Base-by-base conservation (phyloP, 2,797 vertebrate species). In the Peromyscus nudipes region DNA sequence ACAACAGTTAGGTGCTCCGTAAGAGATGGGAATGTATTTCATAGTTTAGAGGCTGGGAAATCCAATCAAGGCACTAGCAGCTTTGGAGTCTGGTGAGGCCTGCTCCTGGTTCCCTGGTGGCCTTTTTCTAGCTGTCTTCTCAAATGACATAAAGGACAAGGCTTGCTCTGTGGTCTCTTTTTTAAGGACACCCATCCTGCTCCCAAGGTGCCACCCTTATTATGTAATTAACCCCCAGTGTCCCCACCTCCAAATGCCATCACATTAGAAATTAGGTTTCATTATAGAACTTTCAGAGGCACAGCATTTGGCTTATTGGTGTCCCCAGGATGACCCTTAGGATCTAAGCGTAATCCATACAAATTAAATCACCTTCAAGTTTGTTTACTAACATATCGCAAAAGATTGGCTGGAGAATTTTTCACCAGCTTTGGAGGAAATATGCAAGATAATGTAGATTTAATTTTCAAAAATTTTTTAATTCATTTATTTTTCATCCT, bases 361-460 rank as follows among this genome's bases (percentile, higher is more conserved):
- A 65, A 17, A 77, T 67, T 69, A 71, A 73, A 29, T 69, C 57
- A 43, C 62, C 75, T 91, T n/a, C 34, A 16, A 16, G 13, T 84
- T 93, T 91, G 91, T 40, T 84, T 95, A 46, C 60, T 37, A 83
- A 52, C 37, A 9, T 21, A 37, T 77, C 27, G 31, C 75, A 43
- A 90, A 95, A 86, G 73, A 92, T 40, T 92, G 25, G 14, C 77
- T 89, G 34, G 69, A 76, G 88, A 92, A 55, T 60, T 75, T 94
- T 94, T 49, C 29, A 23, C 25, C 69, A 86, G 29, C 76, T 73
- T 82, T 96, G 19, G 40, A 85, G 27, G 34, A 31, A 75, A 82
- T 23, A 1, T 62, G 19, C 31, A 40, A 7, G 19, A 77, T 67
- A 60, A 14, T 40, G 23, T 23, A 73, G 37, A 21, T 73, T 23